A percentile compares a stretch with the other conserved stretches of the same genome.
phyloP scores from a whole-genome alignment of 2,113 vertebrate species.

The Fulmarus glacialis region DNA sequence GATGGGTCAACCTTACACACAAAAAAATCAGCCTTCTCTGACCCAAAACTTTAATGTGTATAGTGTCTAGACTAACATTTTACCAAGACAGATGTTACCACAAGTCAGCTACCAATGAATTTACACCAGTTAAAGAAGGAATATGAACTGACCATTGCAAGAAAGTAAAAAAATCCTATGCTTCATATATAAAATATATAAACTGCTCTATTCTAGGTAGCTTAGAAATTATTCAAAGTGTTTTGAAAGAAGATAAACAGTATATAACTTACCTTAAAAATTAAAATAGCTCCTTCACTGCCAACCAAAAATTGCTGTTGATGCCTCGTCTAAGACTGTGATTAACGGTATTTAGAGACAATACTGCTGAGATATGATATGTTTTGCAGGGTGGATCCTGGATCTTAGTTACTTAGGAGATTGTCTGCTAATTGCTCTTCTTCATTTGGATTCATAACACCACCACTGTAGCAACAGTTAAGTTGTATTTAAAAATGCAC shows the following conservation, averaged over 20 bases:
- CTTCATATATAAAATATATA: background rate
- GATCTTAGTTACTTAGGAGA: constrained; percentile 1
- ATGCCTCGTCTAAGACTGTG: background rate
- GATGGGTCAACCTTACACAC: background rate
- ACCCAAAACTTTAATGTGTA: background rate
- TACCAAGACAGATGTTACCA: background rate
- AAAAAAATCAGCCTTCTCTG: background rate
- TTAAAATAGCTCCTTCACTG: background rate
- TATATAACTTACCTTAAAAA: background rate
- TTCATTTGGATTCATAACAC: constrained; percentile 14
- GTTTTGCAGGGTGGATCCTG: background rate
- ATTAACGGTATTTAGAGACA: constrained; percentile 2
- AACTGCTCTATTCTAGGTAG: background rate
- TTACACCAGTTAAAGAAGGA: background rate
- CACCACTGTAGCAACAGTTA: background rate
- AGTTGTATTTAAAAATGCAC: background rate
- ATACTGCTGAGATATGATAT: background rate
- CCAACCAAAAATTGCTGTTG: background rate
- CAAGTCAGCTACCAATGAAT: background rate
- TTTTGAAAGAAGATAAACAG: background rate
- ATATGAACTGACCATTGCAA: background rate
- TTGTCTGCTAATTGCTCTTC: background rate
- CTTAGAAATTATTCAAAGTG: background rate
- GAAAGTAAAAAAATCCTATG: background rate
- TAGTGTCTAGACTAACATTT: background rate